Conservation (phyloP, 2,797 vertebrate genomes). For the Hyperoplus immaculatus region DNA sequence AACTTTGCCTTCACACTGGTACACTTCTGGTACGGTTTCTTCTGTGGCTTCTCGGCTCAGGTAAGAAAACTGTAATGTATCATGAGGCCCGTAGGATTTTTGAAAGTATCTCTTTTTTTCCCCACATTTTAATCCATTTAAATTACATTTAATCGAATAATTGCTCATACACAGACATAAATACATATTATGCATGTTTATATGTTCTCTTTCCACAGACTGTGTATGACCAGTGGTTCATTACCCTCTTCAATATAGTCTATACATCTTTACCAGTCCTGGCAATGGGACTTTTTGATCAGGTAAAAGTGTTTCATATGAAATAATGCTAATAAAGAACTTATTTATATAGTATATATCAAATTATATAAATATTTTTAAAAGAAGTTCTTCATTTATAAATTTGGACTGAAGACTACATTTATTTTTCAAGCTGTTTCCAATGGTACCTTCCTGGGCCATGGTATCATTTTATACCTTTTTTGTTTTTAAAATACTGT, state of each 20-base stretch:
- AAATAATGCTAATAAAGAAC: background rate
- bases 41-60: conserved; percentile 91
- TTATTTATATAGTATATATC: background rate
- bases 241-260: conserved; percentile 91
- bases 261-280: conserved; percentile 91
- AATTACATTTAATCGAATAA: too few species aligned
- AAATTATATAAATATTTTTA: background rate
- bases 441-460: conserved; percentile 4
- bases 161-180: too few species aligned
- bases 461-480: conserved; percentile 43
- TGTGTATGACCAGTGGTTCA: conserved; percentile 92
- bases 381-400: conserved; percentile 8
- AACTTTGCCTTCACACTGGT: conserved; percentile 90
- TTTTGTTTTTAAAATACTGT: conserved; percentile 52
- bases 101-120: background rate
- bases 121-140: too few species aligned
- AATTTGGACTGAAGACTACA: conserved; percentile 4
- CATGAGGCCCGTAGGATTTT: background rate
- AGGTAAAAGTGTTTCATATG: conserved; percentile 80
- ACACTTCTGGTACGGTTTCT: conserved; percentile 91
- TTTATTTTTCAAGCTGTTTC: conserved; percentile 30
- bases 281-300: conserved; percentile 91
- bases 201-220: conserved; percentile 79
- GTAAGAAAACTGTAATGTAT: conserved; percentile 62
- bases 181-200: background rate